Evolutionary conservation across 2,888 invertebrate genomes (phyloP), one percentile per base, ranked within the genome.

Genomic region (Torymus aiolomorphi): DNA sequence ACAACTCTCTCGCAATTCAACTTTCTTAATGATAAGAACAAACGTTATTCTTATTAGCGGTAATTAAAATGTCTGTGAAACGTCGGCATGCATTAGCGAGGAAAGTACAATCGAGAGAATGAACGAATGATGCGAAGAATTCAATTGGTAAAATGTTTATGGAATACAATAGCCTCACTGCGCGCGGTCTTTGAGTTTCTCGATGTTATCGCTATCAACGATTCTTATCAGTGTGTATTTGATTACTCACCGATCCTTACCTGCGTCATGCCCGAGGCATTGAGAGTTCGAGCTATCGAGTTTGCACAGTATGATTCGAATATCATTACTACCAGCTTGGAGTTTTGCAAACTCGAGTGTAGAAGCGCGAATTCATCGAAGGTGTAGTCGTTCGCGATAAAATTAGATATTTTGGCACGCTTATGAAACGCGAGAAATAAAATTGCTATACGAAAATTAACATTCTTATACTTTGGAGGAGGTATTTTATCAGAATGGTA

Each of bases 191-290:
- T 62, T 42, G 8, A 42, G 42, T 42, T 52, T 42, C n/a, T 1
- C 16, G 42, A 65, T 65, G n/a, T 66, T 59, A 67, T 54, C 69
- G 62, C 18, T 20, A 18, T 12, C 62, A 42, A 56, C n/a, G 54
- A 69, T 51, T 61, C 52, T 76, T 70, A 70, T 57, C 42, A 42
- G 8, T 24, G 54, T 71, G 42, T 51, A 52, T 72, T 72, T 66
- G 65, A 78, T 78, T 72, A 78, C 65, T 67, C 72, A 72, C 10
- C 42, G 52, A 72, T 4, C 10, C 18, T 56, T 54, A 59, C 52
- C 31, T 56, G 56, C 69, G 69, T 78, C 77, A 72, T 31, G n/a
- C 31, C 13, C 24, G 14, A 63, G 56, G 24, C 62, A 69, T 77
- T 56, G 66, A 67, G 42, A 42, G 42, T 73, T 20, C 8, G 20